phyloP scores from a whole-genome alignment of 2,797 vertebrate species.

The Pristis pectinata region DNA sequence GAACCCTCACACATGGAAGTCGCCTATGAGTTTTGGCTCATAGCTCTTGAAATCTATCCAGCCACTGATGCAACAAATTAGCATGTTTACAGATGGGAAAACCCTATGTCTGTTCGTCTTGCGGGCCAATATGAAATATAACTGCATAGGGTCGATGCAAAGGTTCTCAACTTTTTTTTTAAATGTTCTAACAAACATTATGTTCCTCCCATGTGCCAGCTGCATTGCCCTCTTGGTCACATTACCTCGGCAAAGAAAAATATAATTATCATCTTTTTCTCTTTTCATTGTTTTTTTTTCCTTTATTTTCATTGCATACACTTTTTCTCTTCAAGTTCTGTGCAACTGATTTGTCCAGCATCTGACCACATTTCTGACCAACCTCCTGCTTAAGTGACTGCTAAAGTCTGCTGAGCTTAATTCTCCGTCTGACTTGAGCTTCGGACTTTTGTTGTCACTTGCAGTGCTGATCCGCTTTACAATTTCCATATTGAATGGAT shows the following conservation, averaged over 20 bases:
- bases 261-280: neutral
- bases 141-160: neutral
- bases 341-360: neutral
- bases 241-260: neutral
- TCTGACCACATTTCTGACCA: neutral
- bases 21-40: constrained; percentile 11
- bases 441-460: neutral
- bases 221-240: neutral
- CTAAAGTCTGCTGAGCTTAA: too few relatives aligned
- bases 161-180: neutral
- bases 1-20: neutral
- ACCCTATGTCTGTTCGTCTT: neutral
- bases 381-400: neutral
- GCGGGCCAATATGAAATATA: neutral
- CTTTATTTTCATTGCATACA: neutral
- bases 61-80: constrained; percentile 20
- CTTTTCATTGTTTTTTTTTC: neutral
- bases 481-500: too few relatives aligned
- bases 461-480: neutral
- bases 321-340: neutral
- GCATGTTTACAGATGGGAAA: constrained; percentile 27
- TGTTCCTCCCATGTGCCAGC: neutral
- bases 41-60: neutral
- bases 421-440: neutral
- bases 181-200: neutral